Evolutionary conservation across 2,888 invertebrate species (phyloP), one percentile per base, ranked within the genome.

Genomic region (Cynaeus angustus): DNA sequence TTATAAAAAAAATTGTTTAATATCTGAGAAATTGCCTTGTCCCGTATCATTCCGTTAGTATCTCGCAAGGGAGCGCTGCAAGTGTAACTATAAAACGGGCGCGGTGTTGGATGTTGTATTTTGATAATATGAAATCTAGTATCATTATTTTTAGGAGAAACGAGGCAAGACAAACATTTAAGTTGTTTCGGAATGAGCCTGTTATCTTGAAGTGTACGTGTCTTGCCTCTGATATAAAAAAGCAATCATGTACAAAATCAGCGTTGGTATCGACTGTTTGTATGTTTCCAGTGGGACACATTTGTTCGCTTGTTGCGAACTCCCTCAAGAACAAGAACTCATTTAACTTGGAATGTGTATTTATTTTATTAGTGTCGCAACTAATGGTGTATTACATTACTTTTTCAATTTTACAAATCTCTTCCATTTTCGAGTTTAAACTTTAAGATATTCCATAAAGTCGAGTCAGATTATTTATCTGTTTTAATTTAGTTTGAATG

Each of bases 201-300:
- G 83, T 83, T 84, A 84, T 84, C 83, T 83, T 83, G 81, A 81
- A 82, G 79, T 82, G 84, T 85, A 85, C 85, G 84, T 85, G 85
- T 83, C 83, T 81, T 84, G 84, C 81, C 83, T 80, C 82, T 79
- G 83, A 85, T 85, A 85, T 84, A 85, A 85, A 85, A 85, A 85
- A 83, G 85, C 85, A 85, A 85, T 85, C 85, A 84, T 84, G 84
- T 85, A 84, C 84, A 84, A 84, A 85, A 85, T 85, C 85, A 84
- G 84, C 80, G 83, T 81, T 80, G 78, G 81, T 84, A 84, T 84
- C 84, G 85, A 85, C 83, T 84, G 83, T 85, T 84, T 81, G 82
- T 82, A 85, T 85, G 84, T 85, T 83, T 82, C 85, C 85, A 78
- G 80, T 80, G 85, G 85, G 85, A 85, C 83, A 81, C 85, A 85